These are phyloP conservation scores for Tenthredo scrophulariae DNA, from an alignment of 2,888 invertebrate species.

Conservation along the genomic window DNA sequence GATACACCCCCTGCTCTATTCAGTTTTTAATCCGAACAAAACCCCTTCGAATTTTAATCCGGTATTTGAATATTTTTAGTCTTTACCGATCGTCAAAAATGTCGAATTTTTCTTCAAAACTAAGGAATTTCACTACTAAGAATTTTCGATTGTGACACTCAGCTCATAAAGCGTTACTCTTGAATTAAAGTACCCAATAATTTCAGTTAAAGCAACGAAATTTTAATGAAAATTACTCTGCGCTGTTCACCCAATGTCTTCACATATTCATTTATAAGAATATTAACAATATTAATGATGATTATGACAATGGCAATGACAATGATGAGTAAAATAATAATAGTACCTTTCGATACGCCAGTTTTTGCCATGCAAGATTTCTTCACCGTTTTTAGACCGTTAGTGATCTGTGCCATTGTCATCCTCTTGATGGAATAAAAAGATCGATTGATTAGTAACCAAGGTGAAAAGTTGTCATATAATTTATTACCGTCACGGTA, in stretches of 20 bases:
- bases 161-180: background rate
- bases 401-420: conserved; percentile 81
- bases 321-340: background rate
- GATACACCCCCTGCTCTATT: background rate
- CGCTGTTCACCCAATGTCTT: background rate
- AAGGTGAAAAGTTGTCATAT: background rate
- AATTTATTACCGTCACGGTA: background rate
- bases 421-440: conserved; percentile 59
- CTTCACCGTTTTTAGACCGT: conserved; percentile 83
- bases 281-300: background rate
- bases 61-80: background rate
- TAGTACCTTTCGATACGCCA: conserved; percentile 80
- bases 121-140: background rate
- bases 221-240: background rate
- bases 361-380: conserved; percentile 84
- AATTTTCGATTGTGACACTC: too few relatives aligned
- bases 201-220: background rate
- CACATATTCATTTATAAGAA: too few relatives aligned
- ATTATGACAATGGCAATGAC: background rate
- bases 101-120: background rate
- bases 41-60: background rate
- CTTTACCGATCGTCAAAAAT: background rate
- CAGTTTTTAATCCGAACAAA: background rate
- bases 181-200: too few relatives aligned
- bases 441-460: conserved; percentile 13